These are phyloP conservation scores for Nestor notabilis DNA, from an alignment of 2,113 vertebrate genomes.

Conservation along the genomic window DNA sequence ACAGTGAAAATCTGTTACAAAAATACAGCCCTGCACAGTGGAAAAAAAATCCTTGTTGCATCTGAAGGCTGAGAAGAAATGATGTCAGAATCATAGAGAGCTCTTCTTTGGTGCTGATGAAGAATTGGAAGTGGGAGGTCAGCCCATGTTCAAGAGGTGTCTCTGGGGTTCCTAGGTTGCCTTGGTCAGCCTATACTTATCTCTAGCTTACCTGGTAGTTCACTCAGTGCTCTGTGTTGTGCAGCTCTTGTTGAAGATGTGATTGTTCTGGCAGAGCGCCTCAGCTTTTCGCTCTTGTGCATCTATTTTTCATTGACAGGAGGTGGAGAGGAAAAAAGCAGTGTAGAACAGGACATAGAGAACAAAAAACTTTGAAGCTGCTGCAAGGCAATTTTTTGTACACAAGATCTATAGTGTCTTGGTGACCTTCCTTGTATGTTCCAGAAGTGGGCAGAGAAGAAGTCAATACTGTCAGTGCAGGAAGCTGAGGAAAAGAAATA, in stretches of 20 bases:
- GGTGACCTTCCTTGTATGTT: not conserved
- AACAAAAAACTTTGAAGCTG: not conserved
- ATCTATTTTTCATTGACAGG: not conserved
- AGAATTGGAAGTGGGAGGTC: not conserved
- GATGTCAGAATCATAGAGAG: not conserved
- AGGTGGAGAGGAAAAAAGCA: not conserved
- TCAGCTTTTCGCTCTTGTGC: not conserved
- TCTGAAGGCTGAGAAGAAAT: not conserved
- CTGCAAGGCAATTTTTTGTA: not conserved
- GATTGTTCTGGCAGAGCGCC: not conserved
- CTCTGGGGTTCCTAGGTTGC: not conserved
- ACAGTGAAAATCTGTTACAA: not conserved
- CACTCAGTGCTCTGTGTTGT: not conserved
- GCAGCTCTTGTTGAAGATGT: not conserved
- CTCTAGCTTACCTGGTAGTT: not conserved
- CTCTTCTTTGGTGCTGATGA: not conserved
- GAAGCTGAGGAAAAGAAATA: not conserved
- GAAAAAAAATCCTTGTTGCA: not conserved
- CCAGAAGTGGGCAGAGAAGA: not conserved
- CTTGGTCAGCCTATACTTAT: not conserved
- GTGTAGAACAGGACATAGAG: not conserved
- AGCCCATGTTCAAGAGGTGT: fast-evolving
- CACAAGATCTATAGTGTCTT: fast-evolving
- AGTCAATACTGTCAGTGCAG: not conserved
- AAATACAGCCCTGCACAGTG: not conserved